Conservation (phyloP, 2,113 vertebrate genomes). For the Chlamydotis undulata region DNA sequence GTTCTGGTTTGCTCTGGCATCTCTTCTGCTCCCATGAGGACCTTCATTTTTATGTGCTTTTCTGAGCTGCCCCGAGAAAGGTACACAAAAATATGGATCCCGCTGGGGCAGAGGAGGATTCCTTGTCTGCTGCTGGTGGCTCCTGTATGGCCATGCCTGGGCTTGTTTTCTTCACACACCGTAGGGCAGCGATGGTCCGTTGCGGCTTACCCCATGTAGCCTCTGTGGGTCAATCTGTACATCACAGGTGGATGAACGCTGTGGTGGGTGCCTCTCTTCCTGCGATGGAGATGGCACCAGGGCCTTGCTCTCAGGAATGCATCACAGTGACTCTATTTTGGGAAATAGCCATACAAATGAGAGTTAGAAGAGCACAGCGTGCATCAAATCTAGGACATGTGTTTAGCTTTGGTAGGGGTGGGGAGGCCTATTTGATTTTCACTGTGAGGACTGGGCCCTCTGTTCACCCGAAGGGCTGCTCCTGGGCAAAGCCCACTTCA, state of each 20-base stretch:
- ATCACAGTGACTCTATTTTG: background rate
- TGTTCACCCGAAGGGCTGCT: background rate
- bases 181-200: rapidly evolving
- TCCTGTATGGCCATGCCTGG: background rate
- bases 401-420: background rate
- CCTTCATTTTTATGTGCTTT: background rate
- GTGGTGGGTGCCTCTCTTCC: background rate
- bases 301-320: background rate
- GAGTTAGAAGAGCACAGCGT: background rate
- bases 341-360: background rate
- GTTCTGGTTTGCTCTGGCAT: background rate
- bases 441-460: background rate
- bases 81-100: background rate
- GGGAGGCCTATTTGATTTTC: background rate
- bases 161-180: rapidly evolving
- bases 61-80: background rate
- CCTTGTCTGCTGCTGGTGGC: background rate
- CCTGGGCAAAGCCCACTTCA: background rate
- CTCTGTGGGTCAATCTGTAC: background rate
- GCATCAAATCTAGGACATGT: background rate
- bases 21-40: background rate
- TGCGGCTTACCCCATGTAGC: background rate
- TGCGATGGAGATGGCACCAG: background rate
- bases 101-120: background rate
- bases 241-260: background rate